These are phyloP conservation scores for Volucella zonaria DNA, from an alignment of 2,888 invertebrate genomes.

Conservation along the genomic window DNA sequence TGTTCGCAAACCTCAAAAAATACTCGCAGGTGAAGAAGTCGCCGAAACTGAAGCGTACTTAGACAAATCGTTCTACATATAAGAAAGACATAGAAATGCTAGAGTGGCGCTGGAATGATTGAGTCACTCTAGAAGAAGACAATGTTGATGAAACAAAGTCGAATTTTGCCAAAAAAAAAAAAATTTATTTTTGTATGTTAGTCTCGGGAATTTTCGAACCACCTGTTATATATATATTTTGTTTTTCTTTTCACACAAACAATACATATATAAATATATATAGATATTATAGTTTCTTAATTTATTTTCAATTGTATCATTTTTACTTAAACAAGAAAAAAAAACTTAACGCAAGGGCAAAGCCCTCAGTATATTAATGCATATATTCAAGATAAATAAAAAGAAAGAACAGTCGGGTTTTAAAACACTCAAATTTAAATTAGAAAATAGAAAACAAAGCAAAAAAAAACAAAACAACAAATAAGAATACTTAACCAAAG, in stretches of 20 bases:
- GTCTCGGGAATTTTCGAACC: no score
- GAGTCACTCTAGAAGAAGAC: no score
- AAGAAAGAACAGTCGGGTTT: conserved; percentile 38
- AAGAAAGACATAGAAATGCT: no score
- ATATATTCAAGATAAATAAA: conserved; percentile 30
- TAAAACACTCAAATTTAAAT: conserved; percentile 44
- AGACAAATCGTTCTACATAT: no score
- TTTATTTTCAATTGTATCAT: conserved; percentile 55
- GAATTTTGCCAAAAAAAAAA: no score
- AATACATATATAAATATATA: conserved; percentile 31
- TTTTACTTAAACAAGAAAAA: conserved; percentile 42
- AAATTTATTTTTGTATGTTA: no score
- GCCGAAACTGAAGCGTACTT: no score
- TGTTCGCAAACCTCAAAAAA: no score
- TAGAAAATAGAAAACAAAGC: conserved; percentile 26
- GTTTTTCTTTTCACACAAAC: conserved; percentile 27
- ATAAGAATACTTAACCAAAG: conserved; percentile 73
- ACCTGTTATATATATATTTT: conserved; percentile 22
- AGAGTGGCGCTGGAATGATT: no score
- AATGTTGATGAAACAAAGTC: no score
- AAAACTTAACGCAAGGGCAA: conserved; percentile 57
- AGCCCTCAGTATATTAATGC: conserved; percentile 47
- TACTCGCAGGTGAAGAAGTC: no score
- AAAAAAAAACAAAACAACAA: conserved; percentile 40
- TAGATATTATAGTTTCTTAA: conserved; percentile 49